Base-by-base conservation (phyloP, 2,113 vertebrate species). In the Gambusia holbrooki region DNA sequence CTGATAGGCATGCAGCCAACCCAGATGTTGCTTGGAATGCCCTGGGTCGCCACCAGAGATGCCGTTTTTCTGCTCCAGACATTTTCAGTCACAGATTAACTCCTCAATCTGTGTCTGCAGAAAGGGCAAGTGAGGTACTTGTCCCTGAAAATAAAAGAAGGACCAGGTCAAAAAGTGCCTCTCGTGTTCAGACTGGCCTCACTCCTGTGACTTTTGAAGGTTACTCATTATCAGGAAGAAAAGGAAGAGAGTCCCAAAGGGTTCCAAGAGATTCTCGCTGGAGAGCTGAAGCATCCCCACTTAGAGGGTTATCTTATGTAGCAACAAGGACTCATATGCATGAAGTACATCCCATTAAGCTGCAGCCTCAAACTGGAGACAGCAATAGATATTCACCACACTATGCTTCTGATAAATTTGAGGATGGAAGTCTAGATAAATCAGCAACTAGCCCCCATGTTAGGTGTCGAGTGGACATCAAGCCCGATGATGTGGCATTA, bases 401-500 rank as follows among this genome's bases (percentile, higher is more conserved):
- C 30, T 97, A 96, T 54, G 84, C 94, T 62, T 79, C 92, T 32
- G 95, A 96, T 74, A 94, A 94, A 87, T 87, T 89, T 3, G 95
- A 96, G 6, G 95, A 96, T 22, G 94, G 84, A 13, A 90, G 80
- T 0, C 89, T 92, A 0, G 69, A 87, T 27, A 96, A 95, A 82
- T 77, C 94, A 5, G 95, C 94, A 0, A 93, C 96, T 3, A 97
- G 95, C 30, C 96, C 96, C 63, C 98, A 99, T 0, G 98, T 99
- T 69, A 95, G 95, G 74, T 98, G 97, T 85, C 95, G 98, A 12
- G 90, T 99, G 66, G 98, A 98, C 89, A 97, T 99, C 82, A 98
- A 98, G 86, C 98, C 98, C 0, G 97, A 98, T 1, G 95, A 96
- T 58, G 93, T 93, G 0, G 95, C 95, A 62, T 83, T 96, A 66